Evolutionary conservation across 2,113 vertebrate species (phyloP), one percentile per base, ranked within the genome.

Genomic region (Zosterops pallidus): DNA sequence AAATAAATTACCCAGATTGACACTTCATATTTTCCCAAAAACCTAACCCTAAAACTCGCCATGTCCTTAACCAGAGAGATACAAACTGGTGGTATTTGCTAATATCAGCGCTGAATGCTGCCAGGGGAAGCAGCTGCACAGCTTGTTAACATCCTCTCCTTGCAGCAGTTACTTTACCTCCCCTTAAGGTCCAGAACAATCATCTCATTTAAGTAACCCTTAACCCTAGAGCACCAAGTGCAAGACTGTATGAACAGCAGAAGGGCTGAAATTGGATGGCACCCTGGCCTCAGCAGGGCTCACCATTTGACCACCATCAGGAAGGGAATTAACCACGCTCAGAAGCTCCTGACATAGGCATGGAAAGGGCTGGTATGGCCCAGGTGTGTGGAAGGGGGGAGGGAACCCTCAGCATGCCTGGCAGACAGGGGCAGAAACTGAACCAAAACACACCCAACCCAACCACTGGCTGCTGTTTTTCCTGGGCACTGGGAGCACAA

Each of bases 311-410:
- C 24, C 75, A 23, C 11, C 23, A 39, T 14, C 21, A 44, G 16
- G 4, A 7, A 11, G 8, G n/a, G n/a, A 84, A 37, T 49, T 62
- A 74, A 19, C 14, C 21, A 19, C 0, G 2, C 33, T n/a, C 37
- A n/a, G n/a, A 39, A 71, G 28, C 1, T 3, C 9, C 23, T 28
- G 35, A 20, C 2, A 9, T 28, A 47, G 31, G 24, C 22, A 7
- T 4, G 23, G 0, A 2, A 50, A 63, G n/a, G 39, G 24, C 4
- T 1, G 26, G 21, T 2, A 2, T 0, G 2, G 14, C 31, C 2
- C 6, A 1, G 4, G 12, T 25, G 33, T 1, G 1, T 31, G 63
- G 39, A 78, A 44, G 1, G 0, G 33, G 6, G 14, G 20, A 42
- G 12, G 46, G 62, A 83, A 16, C 44, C 53, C 47, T 53, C 39